A percentile compares a stretch with the other conserved stretches of the same genome.
phyloP scores from a whole-genome alignment of 2,797 vertebrate genomes.

The Ctenochaetus hawaiiensis region DNA sequence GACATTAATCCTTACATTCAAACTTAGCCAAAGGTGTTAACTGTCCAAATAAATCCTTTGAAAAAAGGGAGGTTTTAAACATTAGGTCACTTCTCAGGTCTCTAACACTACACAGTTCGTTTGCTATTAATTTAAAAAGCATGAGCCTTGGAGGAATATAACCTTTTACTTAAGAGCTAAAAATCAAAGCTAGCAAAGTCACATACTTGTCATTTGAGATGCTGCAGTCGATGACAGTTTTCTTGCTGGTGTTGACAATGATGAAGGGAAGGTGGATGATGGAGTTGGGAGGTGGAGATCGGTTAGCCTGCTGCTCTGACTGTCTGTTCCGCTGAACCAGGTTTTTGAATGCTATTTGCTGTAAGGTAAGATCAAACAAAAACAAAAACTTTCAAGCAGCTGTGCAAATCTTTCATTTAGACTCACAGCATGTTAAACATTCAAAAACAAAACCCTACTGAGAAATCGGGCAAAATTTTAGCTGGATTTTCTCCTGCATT shows the following conservation, averaged over 20 bases:
- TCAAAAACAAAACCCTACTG: neutral
- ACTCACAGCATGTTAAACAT: too few species aligned
- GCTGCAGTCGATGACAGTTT: slow-evolving; percentile 99
- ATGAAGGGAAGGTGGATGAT: slow-evolving; percentile 99
- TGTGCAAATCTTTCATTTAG: neutral
- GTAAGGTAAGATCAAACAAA: slow-evolving; percentile 51
- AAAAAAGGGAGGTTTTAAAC: neutral
- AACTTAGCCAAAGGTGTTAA: neutral
- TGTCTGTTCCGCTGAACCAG: slow-evolving; percentile 97
- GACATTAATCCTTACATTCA: neutral
- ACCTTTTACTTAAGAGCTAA: neutral
- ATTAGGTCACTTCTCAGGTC: neutral
- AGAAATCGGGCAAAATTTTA: too few species aligned
- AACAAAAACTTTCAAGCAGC: neutral
- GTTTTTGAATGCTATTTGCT: slow-evolving; percentile 99
- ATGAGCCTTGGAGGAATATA: neutral
- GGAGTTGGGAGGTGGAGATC: slow-evolving; percentile 94
- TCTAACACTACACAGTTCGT: neutral
- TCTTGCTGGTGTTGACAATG: slow-evolving; percentile 99
- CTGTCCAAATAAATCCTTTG: neutral
- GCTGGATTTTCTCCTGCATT: too few species aligned
- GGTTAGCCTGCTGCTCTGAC: slow-evolving; percentile 92
- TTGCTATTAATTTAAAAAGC: neutral
- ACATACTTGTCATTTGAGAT: slow-evolving; percentile 99
- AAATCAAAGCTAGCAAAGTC: neutral